These are phyloP conservation scores for Caligus rogercresseyi DNA, from an alignment of 1,140 invertebrate genomes.

Conservation along the genomic window DNA sequence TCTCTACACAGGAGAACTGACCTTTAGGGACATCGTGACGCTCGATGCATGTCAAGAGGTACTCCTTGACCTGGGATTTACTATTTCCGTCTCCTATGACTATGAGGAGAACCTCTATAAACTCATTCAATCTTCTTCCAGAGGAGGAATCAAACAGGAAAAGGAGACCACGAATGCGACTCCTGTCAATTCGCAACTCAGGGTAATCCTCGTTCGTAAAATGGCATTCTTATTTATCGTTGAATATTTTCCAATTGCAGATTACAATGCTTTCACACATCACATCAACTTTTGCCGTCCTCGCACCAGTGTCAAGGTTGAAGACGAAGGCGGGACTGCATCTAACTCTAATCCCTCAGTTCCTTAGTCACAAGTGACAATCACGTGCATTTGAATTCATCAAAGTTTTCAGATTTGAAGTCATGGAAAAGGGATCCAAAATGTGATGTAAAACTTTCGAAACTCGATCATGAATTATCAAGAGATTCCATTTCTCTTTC, in stretches of 20 bases:
- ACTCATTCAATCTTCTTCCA: neutral
- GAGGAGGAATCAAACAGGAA: neutral
- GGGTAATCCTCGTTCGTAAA: neutral
- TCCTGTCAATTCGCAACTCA: neutral
- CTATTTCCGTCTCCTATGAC: neutral
- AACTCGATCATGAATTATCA: too few relatives aligned
- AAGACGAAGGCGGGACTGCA: neutral
- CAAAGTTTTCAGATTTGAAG: too few relatives aligned
- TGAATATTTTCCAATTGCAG: neutral
- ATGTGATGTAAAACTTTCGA: too few relatives aligned
- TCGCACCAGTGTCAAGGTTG: neutral
- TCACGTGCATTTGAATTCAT: too few relatives aligned
- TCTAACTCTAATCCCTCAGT: too few relatives aligned
- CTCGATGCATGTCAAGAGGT: neutral
- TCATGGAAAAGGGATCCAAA: too few relatives aligned
- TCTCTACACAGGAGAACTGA: neutral
- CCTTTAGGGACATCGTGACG: neutral
- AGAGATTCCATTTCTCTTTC: too few relatives aligned
- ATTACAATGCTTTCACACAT: neutral
- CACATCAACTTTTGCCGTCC: neutral
- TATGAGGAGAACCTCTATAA: neutral
- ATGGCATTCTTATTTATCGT: neutral
- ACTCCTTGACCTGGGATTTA: neutral
- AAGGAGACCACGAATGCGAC: neutral
- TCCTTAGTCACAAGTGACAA: too few relatives aligned